Conservation (phyloP, 2,888 invertebrate genomes). For the Philonicus albiceps region DNA sequence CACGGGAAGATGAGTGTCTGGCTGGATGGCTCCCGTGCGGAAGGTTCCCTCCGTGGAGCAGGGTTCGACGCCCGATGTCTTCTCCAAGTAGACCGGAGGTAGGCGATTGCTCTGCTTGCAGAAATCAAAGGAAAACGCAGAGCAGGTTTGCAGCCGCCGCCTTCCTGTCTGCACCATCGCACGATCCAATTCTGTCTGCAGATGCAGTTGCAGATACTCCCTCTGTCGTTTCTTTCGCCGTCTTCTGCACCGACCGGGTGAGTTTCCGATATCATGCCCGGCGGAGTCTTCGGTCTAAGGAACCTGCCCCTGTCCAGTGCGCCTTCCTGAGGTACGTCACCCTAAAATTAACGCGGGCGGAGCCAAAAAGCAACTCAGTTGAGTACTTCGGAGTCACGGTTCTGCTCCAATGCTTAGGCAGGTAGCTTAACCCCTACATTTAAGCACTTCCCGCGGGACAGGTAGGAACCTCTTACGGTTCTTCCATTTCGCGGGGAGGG, state of each 20-base stretch:
- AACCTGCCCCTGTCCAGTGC: neutral
- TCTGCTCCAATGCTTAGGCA: constrained; percentile 42
- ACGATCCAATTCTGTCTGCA: neutral
- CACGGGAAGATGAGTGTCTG: neutral
- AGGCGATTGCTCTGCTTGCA: neutral
- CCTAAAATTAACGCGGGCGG: neutral
- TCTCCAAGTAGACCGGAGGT: neutral
- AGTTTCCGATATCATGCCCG: neutral
- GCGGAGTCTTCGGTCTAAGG: neutral
- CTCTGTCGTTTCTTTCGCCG: neutral
- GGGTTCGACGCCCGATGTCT: constrained; percentile 18
- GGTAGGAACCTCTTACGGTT: constrained; percentile 10
- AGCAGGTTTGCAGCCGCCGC: neutral
- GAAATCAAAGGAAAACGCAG: neutral
- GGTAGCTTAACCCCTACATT: constrained; percentile 46
- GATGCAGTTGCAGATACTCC: neutral
- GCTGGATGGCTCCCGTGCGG: neutral
- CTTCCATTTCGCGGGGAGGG: neutral
- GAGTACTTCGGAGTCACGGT: neutral
- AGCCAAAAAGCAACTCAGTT: neutral
- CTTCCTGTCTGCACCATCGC: constrained; percentile 13
- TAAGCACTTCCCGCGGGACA: constrained; percentile 15
- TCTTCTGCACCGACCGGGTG: neutral
- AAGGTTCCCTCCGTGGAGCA: neutral
- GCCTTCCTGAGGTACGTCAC: neutral